Evolutionary conservation across 2,888 invertebrate species (phyloP).

Genomic region (Pheosia gnoma): DNA sequence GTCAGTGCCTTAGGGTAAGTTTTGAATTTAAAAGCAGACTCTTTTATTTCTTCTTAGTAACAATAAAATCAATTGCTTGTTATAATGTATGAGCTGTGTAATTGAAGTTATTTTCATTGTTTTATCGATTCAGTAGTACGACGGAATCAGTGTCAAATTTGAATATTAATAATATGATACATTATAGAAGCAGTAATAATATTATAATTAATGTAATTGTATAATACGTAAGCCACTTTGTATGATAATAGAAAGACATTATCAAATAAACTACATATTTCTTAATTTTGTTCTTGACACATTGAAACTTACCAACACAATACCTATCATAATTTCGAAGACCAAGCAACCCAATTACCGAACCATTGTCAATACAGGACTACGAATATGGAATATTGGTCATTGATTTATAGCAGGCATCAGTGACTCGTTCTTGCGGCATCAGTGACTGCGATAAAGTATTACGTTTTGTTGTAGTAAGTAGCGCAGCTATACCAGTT

Average conservation of each 20-base stretch:
- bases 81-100: constrained; percentile 44
- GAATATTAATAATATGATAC: constrained; percentile 41
- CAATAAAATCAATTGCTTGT: constrained; percentile 59
- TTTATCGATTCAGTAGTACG: constrained; percentile 42
- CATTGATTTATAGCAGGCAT: too few relatives aligned
- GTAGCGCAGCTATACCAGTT: too few relatives aligned
- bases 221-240: constrained; percentile 76
- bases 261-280: constrained; percentile 67
- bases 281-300: constrained; percentile 7
- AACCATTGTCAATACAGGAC: too few relatives aligned
- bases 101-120: constrained; percentile 46
- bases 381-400: too few relatives aligned
- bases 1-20: constrained; percentile 80
- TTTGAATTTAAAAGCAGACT: constrained; percentile 67
- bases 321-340: too few relatives aligned
- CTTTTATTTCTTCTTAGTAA: constrained; percentile 54
- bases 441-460: too few relatives aligned
- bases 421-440: too few relatives aligned
- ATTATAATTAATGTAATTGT: constrained; percentile 48
- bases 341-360: too few relatives aligned
- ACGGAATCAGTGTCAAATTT: constrained; percentile 71
- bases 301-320: too few relatives aligned
- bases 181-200: constrained; percentile 42
- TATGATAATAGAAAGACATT: constrained; percentile 82
- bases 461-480: too few relatives aligned